Percentiles rank a stretch among this genome's conserved stretches.
Conservation (phyloP, 1,140 invertebrate genomes). For the Hermatobates lingyangjiaoensis region DNA sequence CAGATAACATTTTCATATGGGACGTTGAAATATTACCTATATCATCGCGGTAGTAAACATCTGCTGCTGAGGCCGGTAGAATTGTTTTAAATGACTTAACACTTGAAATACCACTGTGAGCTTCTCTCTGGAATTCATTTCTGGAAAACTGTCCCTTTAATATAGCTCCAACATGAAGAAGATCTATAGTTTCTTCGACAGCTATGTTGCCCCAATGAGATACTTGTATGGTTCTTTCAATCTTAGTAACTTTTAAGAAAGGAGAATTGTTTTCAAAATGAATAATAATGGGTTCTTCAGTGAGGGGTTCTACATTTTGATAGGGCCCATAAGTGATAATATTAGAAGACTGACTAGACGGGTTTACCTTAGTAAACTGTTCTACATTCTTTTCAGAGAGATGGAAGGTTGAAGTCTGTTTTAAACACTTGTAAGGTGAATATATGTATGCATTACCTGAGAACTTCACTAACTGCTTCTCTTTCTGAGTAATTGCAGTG, state of each 20-base stretch:
- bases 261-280: slow-evolving; percentile 96
- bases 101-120: slow-evolving; percentile 61
- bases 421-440: slow-evolving; percentile 55
- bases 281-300: slow-evolving; percentile 45
- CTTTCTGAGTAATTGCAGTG: slow-evolving; percentile 68
- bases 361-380: slow-evolving; percentile 71
- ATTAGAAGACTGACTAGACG: slow-evolving; percentile 55
- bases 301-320: slow-evolving; percentile 43
- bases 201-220: slow-evolving; percentile 99
- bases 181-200: slow-evolving; percentile 82
- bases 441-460: slow-evolving; percentile 67
- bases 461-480: slow-evolving; percentile 82
- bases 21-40: slow-evolving; percentile 99
- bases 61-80: slow-evolving; percentile 71
- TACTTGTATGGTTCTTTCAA: slow-evolving; percentile 81
- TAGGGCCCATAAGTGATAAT: slow-evolving; percentile 75
- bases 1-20: slow-evolving; percentile 65
- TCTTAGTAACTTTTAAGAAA: slow-evolving; percentile 71
- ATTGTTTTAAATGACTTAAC: slow-evolving; percentile 86
- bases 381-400: slow-evolving; percentile 62
- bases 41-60: slow-evolving; percentile 90
- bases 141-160: slow-evolving; percentile 87
- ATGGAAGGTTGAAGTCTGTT: slow-evolving; percentile 65
- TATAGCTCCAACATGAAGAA: slow-evolving; percentile 78
- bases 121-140: slow-evolving; percentile 88